A percentile compares a stretch with the other conserved stretches of the same genome.
phyloP scores from a whole-genome alignment of 2,888 invertebrate genomes.

The Leptinotarsa rubiginosa region DNA sequence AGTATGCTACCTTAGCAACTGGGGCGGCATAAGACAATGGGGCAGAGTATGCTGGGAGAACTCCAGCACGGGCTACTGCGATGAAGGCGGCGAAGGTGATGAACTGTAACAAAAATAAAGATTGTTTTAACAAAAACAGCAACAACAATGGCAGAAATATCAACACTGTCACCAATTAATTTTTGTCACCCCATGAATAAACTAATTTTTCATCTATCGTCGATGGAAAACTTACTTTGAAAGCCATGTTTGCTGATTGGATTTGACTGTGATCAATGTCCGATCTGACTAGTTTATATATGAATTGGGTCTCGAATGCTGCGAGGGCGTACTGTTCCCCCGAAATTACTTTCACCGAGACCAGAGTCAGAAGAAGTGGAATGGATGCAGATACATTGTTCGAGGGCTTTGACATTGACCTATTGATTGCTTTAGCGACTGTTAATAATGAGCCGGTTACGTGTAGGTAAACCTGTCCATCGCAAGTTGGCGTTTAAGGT shows the following conservation, averaged over 20 bases:
- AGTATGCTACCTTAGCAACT: conserved; percentile 26
- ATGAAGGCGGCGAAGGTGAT: conserved; percentile 19
- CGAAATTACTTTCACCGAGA: conserved; percentile 6
- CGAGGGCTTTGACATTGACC: conserved; percentile 12
- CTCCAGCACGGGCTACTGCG: conserved; percentile 34
- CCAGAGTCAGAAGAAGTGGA: background rate
- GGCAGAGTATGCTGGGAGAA: background rate
- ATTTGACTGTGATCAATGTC: conserved; percentile 14
- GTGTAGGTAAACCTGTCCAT: no score
- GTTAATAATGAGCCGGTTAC: background rate
- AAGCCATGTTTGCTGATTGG: conserved; percentile 49
- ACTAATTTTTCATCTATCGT: background rate
- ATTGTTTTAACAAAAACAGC: background rate
- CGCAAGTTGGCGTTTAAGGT: background rate
- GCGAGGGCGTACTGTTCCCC: background rate
- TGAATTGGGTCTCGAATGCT: background rate
- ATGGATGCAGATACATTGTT: background rate
- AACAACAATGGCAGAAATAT: no score
- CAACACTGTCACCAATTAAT: no score
- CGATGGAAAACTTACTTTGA: conserved; percentile 51
- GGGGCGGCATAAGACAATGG: background rate
- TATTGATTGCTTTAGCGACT: background rate
- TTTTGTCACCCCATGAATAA: no score
- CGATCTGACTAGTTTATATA: conserved; percentile 23
- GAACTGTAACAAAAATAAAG: background rate